phyloP scores from a whole-genome alignment of 2,113 vertebrate genomes.

The Ginglymostoma cirratum region DNA sequence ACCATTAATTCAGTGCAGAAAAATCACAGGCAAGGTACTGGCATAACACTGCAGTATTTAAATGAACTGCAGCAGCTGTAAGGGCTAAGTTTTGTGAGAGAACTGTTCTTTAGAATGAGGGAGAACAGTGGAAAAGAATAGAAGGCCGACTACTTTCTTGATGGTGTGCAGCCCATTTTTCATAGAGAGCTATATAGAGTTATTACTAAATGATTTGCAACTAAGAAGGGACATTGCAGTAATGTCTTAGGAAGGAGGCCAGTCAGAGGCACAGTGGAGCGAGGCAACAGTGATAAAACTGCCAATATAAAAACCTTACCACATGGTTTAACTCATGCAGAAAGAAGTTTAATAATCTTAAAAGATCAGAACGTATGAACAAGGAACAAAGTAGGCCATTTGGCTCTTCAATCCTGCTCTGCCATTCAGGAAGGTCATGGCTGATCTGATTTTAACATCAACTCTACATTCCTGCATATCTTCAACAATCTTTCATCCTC shows the following conservation, averaged over 20 bases:
- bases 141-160: background rate
- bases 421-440: too few relatives aligned
- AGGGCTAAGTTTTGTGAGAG: background rate
- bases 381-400: too few relatives aligned
- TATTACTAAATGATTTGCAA: background rate
- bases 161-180: background rate
- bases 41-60: background rate
- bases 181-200: background rate
- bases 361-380: background rate
- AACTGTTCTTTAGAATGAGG: background rate
- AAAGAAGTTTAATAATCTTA: background rate
- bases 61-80: background rate
- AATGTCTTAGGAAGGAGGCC: background rate
- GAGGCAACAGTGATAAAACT: background rate
- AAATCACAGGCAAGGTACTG: background rate
- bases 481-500: too few relatives aligned
- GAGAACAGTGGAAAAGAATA: background rate
- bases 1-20: background rate
- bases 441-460: too few relatives aligned
- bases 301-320: background rate
- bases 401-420: too few relatives aligned
- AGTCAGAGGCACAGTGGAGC: background rate
- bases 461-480: too few relatives aligned
- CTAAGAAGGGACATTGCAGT: background rate
- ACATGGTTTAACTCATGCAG: background rate